Evolutionary conservation across 1,140 invertebrate species (phyloP).

Genomic region (Trachelipus rathkii): DNA sequence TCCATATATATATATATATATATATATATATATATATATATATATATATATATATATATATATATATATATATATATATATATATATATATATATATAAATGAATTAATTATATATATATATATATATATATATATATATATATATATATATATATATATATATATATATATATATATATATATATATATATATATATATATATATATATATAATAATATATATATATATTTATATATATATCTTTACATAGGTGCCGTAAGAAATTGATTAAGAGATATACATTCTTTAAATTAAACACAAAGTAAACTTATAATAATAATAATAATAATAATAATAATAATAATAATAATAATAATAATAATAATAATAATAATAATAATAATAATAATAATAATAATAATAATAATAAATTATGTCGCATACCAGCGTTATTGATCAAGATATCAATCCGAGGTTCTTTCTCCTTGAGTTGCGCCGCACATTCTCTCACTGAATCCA

Average conservation of each 20-base stretch:
- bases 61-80: constrained; percentile 6
- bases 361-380: neutral
- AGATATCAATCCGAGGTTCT: constrained; percentile 53
- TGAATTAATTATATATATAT: no score
- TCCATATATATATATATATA: constrained; percentile 7
- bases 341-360: constrained; percentile 1
- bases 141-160: no score
- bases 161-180: no score
- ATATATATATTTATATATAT: no score
- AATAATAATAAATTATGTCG: neutral
- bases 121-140: no score
- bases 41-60: constrained; percentile 20
- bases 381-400: neutral
- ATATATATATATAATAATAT: no score
- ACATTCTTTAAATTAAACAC: no score
- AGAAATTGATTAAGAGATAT: no score
- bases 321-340: neutral
- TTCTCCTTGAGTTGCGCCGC: constrained; percentile 47
- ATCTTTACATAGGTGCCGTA: no score
- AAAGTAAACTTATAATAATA: neutral
- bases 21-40: constrained; percentile 10
- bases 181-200: no score
- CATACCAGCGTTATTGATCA: constrained; percentile 57
- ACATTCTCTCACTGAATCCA: constrained; percentile 50
- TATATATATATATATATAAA: neutral